Conservation (phyloP, 1,140 invertebrate species). For the Pseudomyrmex flavicornis region DNA sequence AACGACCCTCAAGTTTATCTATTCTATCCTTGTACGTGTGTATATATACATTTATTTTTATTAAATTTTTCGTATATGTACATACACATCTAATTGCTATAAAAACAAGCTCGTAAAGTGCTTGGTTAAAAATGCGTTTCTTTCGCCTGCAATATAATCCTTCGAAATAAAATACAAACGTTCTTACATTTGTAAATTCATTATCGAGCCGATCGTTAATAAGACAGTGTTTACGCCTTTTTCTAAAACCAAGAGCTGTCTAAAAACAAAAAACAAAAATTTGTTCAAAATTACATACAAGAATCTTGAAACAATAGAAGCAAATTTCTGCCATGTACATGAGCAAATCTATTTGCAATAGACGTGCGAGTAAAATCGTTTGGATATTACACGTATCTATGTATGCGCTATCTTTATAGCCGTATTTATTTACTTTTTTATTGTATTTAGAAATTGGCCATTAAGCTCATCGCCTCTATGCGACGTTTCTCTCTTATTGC, state of each 20-base stretch:
- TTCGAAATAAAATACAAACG: constrained; percentile 15
- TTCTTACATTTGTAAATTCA: constrained; percentile 35
- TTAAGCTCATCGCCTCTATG: neutral
- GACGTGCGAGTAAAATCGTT: neutral
- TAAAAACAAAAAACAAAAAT: neutral
- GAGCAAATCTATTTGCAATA: neutral
- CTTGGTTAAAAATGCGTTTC: constrained; percentile 21
- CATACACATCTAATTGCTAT: constrained; percentile 44
- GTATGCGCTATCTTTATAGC: no score
- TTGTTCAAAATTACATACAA: neutral
- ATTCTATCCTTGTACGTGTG: neutral
- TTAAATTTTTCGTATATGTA: constrained; percentile 50
- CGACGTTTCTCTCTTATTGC: neutral
- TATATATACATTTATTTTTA: constrained; percentile 54
- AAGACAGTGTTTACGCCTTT: constrained; percentile 4
- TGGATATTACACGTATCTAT: constrained; percentile 8
- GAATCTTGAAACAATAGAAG: constrained; percentile 18
- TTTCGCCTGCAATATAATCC: constrained; percentile 31
- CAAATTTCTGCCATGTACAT: constrained; percentile 7
- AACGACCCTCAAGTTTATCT: no score
- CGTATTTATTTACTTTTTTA: neutral
- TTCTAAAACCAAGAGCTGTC: neutral
- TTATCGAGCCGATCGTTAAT: constrained; percentile 13
- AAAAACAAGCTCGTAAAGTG: constrained; percentile 52
- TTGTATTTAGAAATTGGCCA: neutral